Evolutionary conservation across 1,140 invertebrate genomes (phyloP), one percentile per base, ranked within the genome.

Genomic region (Homarus americanus): DNA sequence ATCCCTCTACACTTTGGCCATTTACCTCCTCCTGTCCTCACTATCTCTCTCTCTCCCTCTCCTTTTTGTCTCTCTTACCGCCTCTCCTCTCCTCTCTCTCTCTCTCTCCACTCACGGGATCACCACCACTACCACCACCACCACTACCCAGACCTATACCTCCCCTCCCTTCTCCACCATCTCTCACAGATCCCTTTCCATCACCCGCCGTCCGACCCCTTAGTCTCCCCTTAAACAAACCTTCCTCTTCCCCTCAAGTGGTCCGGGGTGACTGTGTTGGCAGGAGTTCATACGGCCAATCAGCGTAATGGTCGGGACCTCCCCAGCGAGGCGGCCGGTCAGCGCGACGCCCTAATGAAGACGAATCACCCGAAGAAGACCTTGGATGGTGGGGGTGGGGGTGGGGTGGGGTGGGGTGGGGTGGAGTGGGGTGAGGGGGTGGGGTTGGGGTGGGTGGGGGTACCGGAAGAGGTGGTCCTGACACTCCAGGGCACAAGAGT

Each of bases 1-100:
- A 53, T 69, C 58, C 66, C 82, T 84, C 82, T 84, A 53, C n/a
- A 10, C 69, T 34, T 40, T 53, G 38, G n/a, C 17, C 78, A 44
- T 32, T 24, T 40, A 12, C 28, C 32, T 24, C 1, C 41, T 40
- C 40, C n/a, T n/a, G n/a, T n/a, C 40, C 44, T 34, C 28, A 5
- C 40, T 40, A 0, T 17, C 41, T 24, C 44, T 44, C 41, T 32
- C 44, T 24, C 24, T 40, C 36, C 38, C 79, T 58, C 44, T 82
- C 28, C n/a, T 2, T n/a, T 38, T n/a, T 49, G 10, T 24, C 79
- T 32, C 79, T 38, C 79, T 32, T 44, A 1, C 44, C 32, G 5
- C 24, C 7, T 24, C 32, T 73, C 73, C 78, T 40, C 15, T 40
- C 44, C 40, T 15, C 78, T 7, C 40, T 4, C 78, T 28, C 38